A percentile compares a stretch with the other conserved stretches of the same genome.
Evolutionary conservation across 2,888 invertebrate genomes (phyloP).

Genomic region (Polylopha cassiicola): DNA sequence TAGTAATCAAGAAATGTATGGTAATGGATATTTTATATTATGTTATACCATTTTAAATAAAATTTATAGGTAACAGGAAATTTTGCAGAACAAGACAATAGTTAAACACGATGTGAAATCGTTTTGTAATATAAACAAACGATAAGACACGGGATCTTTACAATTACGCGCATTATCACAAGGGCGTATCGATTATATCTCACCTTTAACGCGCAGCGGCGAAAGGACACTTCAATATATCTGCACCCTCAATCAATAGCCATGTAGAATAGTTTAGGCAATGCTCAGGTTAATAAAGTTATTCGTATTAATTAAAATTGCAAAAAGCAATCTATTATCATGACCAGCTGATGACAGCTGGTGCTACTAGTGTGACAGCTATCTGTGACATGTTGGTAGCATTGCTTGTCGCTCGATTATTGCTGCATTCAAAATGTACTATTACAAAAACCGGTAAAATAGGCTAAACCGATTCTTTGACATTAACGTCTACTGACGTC

Average conservation of each 20-base stretch:
- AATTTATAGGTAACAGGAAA: too few species aligned
- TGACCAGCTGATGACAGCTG: constrained; percentile 20
- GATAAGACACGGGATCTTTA: constrained; percentile 42
- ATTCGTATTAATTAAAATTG: constrained; percentile 6
- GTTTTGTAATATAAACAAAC: constrained; percentile 55
- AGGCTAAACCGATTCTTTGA: background rate
- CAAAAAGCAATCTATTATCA: constrained; percentile 2
- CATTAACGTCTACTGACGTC: background rate
- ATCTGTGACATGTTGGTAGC: constrained; percentile 20
- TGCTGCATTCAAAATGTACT: constrained; percentile 6
- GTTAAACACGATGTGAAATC: constrained; percentile 37
- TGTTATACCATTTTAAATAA: too few species aligned
- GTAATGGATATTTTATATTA: too few species aligned
- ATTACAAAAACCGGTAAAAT: background rate
- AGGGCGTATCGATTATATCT: constrained; percentile 22
- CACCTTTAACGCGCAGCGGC: constrained; percentile 8
- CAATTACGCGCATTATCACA: constrained; percentile 24
- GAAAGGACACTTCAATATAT: background rate
- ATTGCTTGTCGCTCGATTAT: background rate
- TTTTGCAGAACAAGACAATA: constrained; percentile 28
- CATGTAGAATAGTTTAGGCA: constrained; percentile 5
- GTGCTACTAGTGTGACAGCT: constrained; percentile 22
- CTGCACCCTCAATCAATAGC: constrained; percentile 3
- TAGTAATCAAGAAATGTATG: too few species aligned
- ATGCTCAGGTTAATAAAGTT: constrained; percentile 1